A percentile compares a stretch with the other conserved stretches of the same genome.
Conservation (phyloP, 2,113 vertebrate genomes). For the Phalacrocorax pelagicus region DNA sequence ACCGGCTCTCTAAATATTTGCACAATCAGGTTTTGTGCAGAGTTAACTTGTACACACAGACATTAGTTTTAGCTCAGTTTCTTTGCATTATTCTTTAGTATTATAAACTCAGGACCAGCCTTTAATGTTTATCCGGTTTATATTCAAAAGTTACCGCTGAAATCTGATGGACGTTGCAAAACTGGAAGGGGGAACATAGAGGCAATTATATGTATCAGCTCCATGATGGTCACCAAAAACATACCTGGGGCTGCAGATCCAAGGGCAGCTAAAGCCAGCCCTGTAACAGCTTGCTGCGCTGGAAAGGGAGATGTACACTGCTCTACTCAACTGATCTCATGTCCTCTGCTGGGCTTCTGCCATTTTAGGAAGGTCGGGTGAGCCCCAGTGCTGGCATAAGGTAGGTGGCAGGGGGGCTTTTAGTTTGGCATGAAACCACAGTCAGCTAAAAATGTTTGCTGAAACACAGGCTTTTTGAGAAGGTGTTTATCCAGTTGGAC, state of each 20-base stretch:
- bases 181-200: not conserved
- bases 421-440: not conserved
- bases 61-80: not conserved
- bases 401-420: not conserved
- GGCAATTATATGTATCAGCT: not conserved
- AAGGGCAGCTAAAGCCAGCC: not conserved
- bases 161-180: not conserved
- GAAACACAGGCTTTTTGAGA: not conserved
- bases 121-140: not conserved
- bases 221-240: rapidly evolving
- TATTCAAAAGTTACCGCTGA: not conserved
- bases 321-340: not conserved
- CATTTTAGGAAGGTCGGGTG: not conserved
- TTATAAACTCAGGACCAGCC: not conserved
- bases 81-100: not conserved
- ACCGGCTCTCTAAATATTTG: not conserved
- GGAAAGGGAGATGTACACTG: not conserved
- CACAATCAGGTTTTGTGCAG: not conserved
- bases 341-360: not conserved
- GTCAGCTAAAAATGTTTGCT: not conserved
- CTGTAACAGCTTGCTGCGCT: not conserved
- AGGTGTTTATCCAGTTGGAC: not conserved
- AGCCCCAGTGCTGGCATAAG: not conserved
- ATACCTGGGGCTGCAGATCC: not conserved
- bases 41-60: not conserved